These are phyloP conservation scores for Oreochromis aureus DNA, from an alignment of 2,113 vertebrate genomes.

Conservation along the genomic window DNA sequence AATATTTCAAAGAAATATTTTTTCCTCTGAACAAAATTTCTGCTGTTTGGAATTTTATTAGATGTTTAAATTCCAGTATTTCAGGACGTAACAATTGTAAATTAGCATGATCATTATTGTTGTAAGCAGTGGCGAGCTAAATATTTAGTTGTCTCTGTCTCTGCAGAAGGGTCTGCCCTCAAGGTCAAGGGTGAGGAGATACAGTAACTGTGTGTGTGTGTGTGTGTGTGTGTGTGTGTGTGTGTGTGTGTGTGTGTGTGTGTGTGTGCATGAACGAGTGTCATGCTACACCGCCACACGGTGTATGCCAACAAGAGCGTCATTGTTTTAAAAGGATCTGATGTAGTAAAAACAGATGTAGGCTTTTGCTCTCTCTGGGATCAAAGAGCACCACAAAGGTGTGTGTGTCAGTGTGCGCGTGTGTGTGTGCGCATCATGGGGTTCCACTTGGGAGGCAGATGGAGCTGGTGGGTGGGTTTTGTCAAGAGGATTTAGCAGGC, in stretches of 20 bases:
- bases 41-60: background rate
- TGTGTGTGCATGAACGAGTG: background rate
- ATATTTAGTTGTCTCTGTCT: background rate
- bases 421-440: background rate
- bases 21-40: background rate
- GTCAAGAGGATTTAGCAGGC: constrained; percentile 52
- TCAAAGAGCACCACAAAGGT: constrained; percentile 37
- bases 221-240: background rate
- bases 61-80: background rate
- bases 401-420: background rate
- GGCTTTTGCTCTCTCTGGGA: constrained; percentile 35
- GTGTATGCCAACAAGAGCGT: constrained; percentile 31
- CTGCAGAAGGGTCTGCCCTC: background rate
- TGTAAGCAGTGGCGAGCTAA: background rate
- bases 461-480: constrained; percentile 60
- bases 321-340: constrained; percentile 38
- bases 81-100: background rate
- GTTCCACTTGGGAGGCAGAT: constrained; percentile 56
- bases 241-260: background rate
- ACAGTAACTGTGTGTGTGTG: background rate
- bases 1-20: background rate
- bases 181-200: background rate
- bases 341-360: constrained; percentile 56
- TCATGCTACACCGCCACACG: background rate
- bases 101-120: background rate